Percentiles rank a stretch among this genome's conserved stretches.
Conservation (phyloP, 2,888 invertebrate genomes). For the Parnassius mnemosyne region DNA sequence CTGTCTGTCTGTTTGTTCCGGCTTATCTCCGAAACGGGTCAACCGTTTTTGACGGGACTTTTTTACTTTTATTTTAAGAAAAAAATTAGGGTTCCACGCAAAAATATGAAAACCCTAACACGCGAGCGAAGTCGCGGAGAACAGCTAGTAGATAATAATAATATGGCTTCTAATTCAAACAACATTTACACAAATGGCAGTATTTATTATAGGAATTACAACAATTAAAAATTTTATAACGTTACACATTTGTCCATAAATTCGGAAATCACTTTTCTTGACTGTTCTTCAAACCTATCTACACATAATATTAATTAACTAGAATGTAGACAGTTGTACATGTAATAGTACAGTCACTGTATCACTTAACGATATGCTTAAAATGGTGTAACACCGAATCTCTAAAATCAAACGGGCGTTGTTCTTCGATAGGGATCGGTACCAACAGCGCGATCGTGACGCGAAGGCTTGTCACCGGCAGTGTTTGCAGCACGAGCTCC, state of each 20-base stretch:
- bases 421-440: constrained; percentile 81
- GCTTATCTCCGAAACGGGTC: no score
- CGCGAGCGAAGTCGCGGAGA: no score
- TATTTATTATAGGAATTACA: constrained; percentile 74
- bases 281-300: constrained; percentile 45
- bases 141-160: no score
- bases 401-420: constrained; percentile 78
- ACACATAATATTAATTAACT: constrained; percentile 43
- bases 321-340: constrained; percentile 42
- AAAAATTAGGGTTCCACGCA: no score
- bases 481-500: constrained; percentile 68
- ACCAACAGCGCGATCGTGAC: constrained; percentile 73
- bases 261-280: constrained; percentile 60
- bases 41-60: no score
- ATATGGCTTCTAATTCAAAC: constrained; percentile 2
- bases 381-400: constrained; percentile 49
- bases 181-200: constrained; percentile 69
- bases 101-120: no score
- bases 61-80: no score
- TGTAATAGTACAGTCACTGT: constrained; percentile 53
- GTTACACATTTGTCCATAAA: constrained; percentile 68
- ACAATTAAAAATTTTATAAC: constrained; percentile 72
- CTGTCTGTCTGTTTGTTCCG: no score
- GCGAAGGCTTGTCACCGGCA: constrained; percentile 49
- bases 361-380: constrained; percentile 78